These are phyloP conservation scores for Drosophila pachea DNA, from an alignment of 1,140 invertebrate species.

Conservation along the genomic window DNA sequence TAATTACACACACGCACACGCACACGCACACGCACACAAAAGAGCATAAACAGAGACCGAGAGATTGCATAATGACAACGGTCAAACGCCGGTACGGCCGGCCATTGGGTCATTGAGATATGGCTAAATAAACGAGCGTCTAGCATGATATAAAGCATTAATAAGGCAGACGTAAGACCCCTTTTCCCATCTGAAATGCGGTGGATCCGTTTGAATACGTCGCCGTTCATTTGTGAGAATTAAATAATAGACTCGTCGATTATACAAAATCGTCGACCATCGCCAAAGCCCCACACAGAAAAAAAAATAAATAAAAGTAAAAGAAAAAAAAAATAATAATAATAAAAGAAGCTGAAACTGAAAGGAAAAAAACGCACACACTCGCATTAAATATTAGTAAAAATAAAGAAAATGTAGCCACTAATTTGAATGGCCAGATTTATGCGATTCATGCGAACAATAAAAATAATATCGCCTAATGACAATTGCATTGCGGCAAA, in stretches of 20 bases:
- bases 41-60: constrained; percentile 38
- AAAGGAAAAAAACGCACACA: neutral
- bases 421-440: constrained; percentile 26
- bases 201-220: constrained; percentile 14
- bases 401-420: constrained; percentile 18
- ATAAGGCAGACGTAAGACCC: constrained; percentile 26
- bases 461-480: constrained; percentile 26
- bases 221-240: constrained; percentile 33
- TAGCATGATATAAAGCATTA: constrained; percentile 59
- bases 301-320: constrained; percentile 34
- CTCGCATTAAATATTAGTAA: constrained; percentile 1
- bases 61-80: constrained; percentile 54
- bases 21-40: constrained; percentile 7
- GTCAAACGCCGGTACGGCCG: constrained; percentile 27
- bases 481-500: constrained; percentile 13
- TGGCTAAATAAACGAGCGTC: constrained; percentile 65
- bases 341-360: constrained; percentile 8
- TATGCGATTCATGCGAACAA: constrained; percentile 10
- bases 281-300: constrained; percentile 18
- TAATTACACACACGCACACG: constrained; percentile 44
- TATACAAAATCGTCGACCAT: constrained; percentile 26
- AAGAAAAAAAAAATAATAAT: constrained; percentile 9
- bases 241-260: constrained; percentile 32
- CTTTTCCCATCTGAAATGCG: neutral
- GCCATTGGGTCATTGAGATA: constrained; percentile 53